Evolutionary conservation across 2,113 vertebrate species (phyloP).

Genomic region (Mesembrinibis cayennensis): DNA sequence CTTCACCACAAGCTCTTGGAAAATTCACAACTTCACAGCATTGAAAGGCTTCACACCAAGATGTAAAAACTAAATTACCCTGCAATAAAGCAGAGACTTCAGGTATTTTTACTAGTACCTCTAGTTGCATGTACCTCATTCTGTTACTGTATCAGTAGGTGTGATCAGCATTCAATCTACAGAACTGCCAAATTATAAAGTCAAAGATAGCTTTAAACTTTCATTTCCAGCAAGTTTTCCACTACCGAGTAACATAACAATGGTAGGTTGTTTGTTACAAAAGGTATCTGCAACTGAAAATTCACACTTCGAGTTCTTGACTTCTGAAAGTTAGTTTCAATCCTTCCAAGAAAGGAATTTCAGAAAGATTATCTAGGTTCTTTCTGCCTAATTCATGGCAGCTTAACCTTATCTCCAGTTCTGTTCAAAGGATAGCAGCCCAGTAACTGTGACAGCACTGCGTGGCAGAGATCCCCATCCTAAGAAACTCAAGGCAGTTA

Average conservation of each 20-base stretch:
- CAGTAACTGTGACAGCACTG: slow-evolving; percentile 2
- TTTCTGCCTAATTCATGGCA: background rate
- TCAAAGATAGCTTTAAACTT: slow-evolving; percentile 39
- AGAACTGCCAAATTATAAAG: slow-evolving; percentile 16
- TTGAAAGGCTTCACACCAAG: slow-evolving; percentile 43
- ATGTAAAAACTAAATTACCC: slow-evolving; percentile 31
- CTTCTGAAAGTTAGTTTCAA: slow-evolving; percentile 24
- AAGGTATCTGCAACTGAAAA: slow-evolving; percentile 34
- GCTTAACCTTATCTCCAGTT: background rate
- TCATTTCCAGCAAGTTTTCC: slow-evolving; percentile 33
- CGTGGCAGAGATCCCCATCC: slow-evolving; percentile 30
- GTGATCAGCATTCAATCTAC: slow-evolving; percentile 47
- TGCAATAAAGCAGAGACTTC: slow-evolving; percentile 71
- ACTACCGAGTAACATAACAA: background rate
- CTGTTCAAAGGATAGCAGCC: background rate
- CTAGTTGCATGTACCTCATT: slow-evolving; percentile 50
- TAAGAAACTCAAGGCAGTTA: slow-evolving; percentile 45
- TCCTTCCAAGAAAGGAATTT: slow-evolving; percentile 3
- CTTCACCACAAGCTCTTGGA: slow-evolving; percentile 33
- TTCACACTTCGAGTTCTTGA: background rate
- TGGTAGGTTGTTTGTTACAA: slow-evolving; percentile 25
- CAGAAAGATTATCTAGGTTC: background rate
- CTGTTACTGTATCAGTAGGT: slow-evolving; percentile 31
- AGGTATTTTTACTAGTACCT: background rate
- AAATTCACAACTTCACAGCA: slow-evolving; percentile 59